Evolutionary conservation across 2,797 vertebrate genomes (phyloP).

Genomic region (Erethizon dorsatum): DNA sequence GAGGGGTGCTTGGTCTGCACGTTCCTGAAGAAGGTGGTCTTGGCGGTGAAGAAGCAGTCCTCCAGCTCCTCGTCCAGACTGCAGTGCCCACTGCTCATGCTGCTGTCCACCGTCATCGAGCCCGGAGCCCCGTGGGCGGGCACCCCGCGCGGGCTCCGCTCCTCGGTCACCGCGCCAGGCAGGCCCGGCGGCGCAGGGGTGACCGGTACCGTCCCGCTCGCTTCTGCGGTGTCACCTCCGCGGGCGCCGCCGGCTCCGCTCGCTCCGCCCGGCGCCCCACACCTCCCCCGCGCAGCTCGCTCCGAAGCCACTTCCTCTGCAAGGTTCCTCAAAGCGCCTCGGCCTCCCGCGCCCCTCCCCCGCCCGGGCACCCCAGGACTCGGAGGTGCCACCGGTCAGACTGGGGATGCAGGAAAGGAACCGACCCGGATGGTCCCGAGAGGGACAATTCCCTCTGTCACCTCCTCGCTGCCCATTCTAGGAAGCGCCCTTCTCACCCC

Average conservation of each 20-base stretch:
- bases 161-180: neutral
- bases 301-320: conserved; percentile 94
- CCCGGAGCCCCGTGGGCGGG: conserved; percentile 45
- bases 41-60: conserved; percentile 98
- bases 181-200: conserved; percentile 45
- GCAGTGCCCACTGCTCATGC: conserved; percentile 99
- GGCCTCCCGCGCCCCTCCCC: neutral
- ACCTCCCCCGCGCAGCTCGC: conserved; percentile 87
- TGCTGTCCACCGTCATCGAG: conserved; percentile 95
- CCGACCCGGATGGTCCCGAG: neutral
- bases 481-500: neutral
- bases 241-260: conserved; percentile 82
- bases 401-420: neutral
- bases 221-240: conserved; percentile 89
- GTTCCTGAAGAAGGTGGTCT: conserved; percentile 95
- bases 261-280: conserved; percentile 86
- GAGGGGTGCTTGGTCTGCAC: conserved; percentile 83
- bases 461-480: neutral
- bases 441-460: neutral
- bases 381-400: neutral
- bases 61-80: conserved; percentile 97
- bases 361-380: neutral
- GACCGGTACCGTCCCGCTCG: conserved; percentile 84
- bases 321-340: conserved; percentile 76
- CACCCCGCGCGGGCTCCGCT: conserved; percentile 47